phyloP scores from a whole-genome alignment of 1,140 invertebrate genomes.

The Medauroidea extradentata region DNA sequence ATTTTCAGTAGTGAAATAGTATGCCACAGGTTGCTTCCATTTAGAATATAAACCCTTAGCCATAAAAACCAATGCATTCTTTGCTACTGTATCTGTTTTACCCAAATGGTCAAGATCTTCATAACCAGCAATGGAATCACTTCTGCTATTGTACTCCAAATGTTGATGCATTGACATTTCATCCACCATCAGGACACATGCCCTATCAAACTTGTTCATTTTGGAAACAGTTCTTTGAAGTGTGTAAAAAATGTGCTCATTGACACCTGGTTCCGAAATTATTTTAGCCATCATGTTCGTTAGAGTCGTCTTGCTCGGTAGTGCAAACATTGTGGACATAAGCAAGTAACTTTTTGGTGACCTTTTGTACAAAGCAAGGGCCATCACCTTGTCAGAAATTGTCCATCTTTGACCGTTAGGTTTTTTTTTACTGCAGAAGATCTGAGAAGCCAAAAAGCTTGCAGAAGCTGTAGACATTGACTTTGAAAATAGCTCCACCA shows the following conservation, averaged over 20 bases:
- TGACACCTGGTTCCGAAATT: neutral
- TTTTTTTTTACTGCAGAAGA: neutral
- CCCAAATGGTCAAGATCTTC: neutral
- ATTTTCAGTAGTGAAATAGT: neutral
- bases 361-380: neutral
- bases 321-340: neutral
- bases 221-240: neutral
- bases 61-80: conserved; percentile 2
- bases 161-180: neutral
- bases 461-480: neutral
- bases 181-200: conserved; percentile 1
- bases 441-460: neutral
- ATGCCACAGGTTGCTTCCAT: conserved; percentile 2
- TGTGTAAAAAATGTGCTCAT: neutral
- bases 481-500: too few relatives aligned
- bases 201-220: neutral
- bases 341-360: neutral
- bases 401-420: neutral
- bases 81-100: neutral
- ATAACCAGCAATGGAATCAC: neutral
- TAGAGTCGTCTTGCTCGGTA: neutral
- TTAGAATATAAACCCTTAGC: neutral
- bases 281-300: neutral
- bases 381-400: neutral
- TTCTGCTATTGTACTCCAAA: neutral